These are phyloP conservation scores for Apodemus sylvaticus DNA, from an alignment of 2,113 vertebrate species.

Conservation along the genomic window DNA sequence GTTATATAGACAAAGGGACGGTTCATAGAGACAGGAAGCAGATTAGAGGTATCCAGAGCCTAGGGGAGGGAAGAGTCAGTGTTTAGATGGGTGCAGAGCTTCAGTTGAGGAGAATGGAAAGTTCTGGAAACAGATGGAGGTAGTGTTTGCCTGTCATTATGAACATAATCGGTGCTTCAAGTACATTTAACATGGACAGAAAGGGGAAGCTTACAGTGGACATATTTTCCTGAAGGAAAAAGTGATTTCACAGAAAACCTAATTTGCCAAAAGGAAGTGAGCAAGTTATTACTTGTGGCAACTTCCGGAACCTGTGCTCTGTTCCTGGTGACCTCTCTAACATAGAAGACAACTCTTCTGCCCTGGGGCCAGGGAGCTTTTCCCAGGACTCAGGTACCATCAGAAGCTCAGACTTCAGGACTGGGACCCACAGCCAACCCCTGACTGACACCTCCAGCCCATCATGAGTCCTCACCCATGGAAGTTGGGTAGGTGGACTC, in stretches of 20 bases:
- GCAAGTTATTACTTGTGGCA: not conserved
- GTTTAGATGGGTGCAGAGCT: not conserved
- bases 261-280: not conserved
- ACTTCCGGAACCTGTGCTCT: not conserved
- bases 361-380: not conserved
- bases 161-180: not conserved
- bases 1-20: not conserved
- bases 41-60: not conserved
- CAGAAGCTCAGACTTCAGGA: not conserved
- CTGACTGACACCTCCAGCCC: no score
- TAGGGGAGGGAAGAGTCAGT: fast-evolving
- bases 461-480: not conserved
- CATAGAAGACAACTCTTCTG: no score
- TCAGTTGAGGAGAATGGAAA: no score
- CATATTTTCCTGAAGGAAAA: not conserved
- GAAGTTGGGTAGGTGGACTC: no score
- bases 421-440: no score
- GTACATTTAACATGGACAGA: not conserved
- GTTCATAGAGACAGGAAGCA: not conserved
- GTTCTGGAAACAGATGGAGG: fast-evolving
- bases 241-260: not conserved
- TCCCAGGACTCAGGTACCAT: not conserved
- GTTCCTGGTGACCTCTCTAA: fast-evolving
- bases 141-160: fast-evolving
- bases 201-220: not conserved